Percentiles rank a stretch among this genome's conserved stretches.
Evolutionary conservation across 2,888 invertebrate species (phyloP).

Genomic region (Sussaba pulchella): DNA sequence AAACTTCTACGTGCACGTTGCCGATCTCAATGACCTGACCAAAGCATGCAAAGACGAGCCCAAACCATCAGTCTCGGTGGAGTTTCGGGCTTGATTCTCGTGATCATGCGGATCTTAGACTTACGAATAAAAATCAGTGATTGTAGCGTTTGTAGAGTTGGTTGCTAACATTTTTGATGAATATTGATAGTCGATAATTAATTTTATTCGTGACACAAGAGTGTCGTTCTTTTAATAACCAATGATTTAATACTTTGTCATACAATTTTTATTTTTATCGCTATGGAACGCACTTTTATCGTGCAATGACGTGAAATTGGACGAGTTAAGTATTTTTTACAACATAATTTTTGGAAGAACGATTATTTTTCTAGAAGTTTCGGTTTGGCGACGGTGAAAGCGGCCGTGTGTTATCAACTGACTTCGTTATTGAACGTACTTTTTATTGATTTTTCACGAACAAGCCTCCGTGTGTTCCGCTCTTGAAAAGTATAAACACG

Average conservation of each 20-base stretch:
- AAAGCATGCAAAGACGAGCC: conserved; percentile 58
- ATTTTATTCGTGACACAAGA: background rate
- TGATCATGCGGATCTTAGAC: background rate
- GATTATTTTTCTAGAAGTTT: background rate
- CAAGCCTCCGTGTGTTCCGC: conserved; percentile 21
- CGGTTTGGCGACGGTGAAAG: background rate
- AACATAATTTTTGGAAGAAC: background rate
- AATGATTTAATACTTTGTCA: conserved; percentile 3
- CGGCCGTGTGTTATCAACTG: conserved; percentile 42
- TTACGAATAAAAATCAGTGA: background rate
- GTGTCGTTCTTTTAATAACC: background rate
- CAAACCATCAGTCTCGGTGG: background rate
- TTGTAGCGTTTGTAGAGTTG: conserved; percentile 7
- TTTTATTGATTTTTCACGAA: conserved; percentile 37
- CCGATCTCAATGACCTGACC: conserved; percentile 69
- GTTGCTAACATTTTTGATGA: background rate
- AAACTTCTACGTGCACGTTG: conserved; percentile 74
- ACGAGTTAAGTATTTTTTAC: background rate
- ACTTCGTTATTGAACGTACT: conserved; percentile 27
- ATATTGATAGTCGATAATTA: background rate
- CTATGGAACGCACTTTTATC: background rate
- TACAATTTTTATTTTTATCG: background rate
- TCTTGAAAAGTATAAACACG: conserved; percentile 6
- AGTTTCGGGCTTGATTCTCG: background rate
- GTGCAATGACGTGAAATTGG: conserved; percentile 6